Evolutionary conservation across 30 jellyfish, hydroid and myxozoan genomes (phyloP).

Genomic region (Kudoa iwatai): DNA sequence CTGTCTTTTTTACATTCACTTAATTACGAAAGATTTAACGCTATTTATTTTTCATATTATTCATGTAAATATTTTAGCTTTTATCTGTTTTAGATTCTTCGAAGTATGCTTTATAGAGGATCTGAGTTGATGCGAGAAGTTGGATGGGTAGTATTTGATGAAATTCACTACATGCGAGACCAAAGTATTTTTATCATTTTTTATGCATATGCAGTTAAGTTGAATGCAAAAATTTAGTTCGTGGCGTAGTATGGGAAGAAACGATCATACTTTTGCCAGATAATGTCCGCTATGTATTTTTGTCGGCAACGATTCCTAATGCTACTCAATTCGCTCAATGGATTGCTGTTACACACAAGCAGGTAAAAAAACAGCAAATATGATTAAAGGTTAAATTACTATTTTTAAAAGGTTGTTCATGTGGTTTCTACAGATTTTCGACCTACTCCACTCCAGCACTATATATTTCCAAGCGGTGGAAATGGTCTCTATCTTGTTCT

Average conservation of each 20-base stretch:
- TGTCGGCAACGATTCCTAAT: constrained; percentile 84
- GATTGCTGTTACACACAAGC: constrained; percentile 63
- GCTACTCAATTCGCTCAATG: constrained; percentile 95
- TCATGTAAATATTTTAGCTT: no score
- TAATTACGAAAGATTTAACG: no score
- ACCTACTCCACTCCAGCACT: constrained; percentile 78
- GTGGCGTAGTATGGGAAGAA: constrained; percentile 98
- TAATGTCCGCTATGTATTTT: constrained; percentile 43
- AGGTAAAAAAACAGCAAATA: constrained; percentile 6
- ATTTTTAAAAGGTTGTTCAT: constrained; percentile 19
- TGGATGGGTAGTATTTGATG: constrained; percentile 94
- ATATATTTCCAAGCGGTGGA: constrained; percentile 62
- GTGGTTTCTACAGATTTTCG: constrained; percentile 79
- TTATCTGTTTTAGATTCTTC: no score
- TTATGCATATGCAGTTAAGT: background rate
- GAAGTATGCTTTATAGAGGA: constrained; percentile 90
- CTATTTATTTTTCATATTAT: no score
- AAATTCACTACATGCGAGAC: constrained; percentile 89
- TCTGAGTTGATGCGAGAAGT: constrained; percentile 96
- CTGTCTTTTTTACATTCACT: no score
- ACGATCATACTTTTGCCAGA: constrained; percentile 59
- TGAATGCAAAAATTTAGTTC: constrained; percentile 5
- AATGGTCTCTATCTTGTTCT: constrained; percentile 57
- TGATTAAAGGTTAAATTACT: background rate
- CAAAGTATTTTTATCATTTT: constrained; percentile 7